These are phyloP conservation scores for Ctenopoma kingsleyae DNA, from an alignment of 2,797 vertebrate genomes.

Conservation along the genomic window DNA sequence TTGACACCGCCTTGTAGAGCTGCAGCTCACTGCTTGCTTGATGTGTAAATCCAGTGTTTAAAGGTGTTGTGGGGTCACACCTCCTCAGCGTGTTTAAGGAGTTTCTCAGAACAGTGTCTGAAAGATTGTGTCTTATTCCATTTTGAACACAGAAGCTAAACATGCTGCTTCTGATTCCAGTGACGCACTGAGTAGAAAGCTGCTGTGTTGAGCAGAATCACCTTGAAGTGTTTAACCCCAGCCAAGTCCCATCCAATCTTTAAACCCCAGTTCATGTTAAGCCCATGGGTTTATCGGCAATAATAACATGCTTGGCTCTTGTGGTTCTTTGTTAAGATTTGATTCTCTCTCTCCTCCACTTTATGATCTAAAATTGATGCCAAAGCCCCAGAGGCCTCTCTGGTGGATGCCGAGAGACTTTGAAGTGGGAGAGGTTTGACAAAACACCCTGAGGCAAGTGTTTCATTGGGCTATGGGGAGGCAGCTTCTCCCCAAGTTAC, in stretches of 20 bases:
- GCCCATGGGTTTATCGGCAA: slow-evolving; percentile 31
- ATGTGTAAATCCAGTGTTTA: neutral
- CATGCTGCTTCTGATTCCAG: slow-evolving; percentile 39
- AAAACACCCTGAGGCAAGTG: slow-evolving; percentile 75
- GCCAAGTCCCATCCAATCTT: slow-evolving; percentile 31
- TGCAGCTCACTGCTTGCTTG: neutral
- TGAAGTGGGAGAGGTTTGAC: slow-evolving; percentile 80
- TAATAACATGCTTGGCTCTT: slow-evolving; percentile 50
- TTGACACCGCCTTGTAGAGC: neutral
- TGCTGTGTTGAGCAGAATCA: slow-evolving; percentile 28
- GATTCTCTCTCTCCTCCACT: slow-evolving; percentile 56
- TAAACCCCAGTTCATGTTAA: slow-evolving; percentile 44
- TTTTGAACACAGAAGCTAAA: slow-evolving; percentile 11
- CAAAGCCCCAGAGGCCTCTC: slow-evolving; percentile 71
- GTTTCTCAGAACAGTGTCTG: slow-evolving; percentile 10
- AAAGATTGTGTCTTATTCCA: slow-evolving; percentile 12
- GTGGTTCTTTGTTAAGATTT: slow-evolving; percentile 68
- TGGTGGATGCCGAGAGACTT: slow-evolving; percentile 76
- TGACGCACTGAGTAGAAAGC: slow-evolving; percentile 19
- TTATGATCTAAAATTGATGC: slow-evolving; percentile 83
- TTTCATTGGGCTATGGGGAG: slow-evolving; percentile 64
- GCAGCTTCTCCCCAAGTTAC: slow-evolving; percentile 36
- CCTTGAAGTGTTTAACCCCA: slow-evolving; percentile 32
- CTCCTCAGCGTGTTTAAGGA: neutral
- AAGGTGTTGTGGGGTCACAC: neutral